These are phyloP conservation scores for Lutraria lutraria DNA, from an alignment of 2,888 invertebrate species.

Conservation along the genomic window DNA sequence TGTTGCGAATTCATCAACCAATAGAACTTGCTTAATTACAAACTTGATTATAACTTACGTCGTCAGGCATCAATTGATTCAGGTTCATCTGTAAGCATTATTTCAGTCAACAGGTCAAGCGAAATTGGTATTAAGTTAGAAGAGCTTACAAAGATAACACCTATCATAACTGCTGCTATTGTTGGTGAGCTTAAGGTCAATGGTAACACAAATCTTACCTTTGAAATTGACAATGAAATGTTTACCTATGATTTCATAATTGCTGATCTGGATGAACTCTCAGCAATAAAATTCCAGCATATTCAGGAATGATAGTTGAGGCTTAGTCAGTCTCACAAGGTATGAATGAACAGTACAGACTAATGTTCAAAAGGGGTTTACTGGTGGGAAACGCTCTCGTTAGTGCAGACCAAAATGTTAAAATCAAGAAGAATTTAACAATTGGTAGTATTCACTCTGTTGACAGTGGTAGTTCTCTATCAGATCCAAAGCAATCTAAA, in stretches of 20 bases:
- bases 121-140: slow-evolving; percentile 9
- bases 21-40: slow-evolving; percentile 1
- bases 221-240: slow-evolving; percentile 40
- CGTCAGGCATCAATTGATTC: slow-evolving; percentile 29
- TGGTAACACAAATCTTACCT: slow-evolving; percentile 12
- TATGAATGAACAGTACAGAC: slow-evolving; percentile 28
- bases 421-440: slow-evolving; percentile 33
- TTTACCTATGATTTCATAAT: no score
- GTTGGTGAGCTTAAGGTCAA: slow-evolving; percentile 18
- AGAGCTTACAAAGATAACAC: not conserved
- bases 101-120: not conserved
- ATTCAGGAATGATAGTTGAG: slow-evolving; percentile 17
- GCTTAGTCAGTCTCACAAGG: not conserved
- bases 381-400: slow-evolving; percentile 38
- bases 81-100: slow-evolving; percentile 24
- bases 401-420: slow-evolving; percentile 30
- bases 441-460: no score
- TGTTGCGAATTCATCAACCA: slow-evolving; percentile 5
- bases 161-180: slow-evolving; percentile 38
- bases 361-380: slow-evolving; percentile 27
- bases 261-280: slow-evolving; percentile 40
- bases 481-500: no score
- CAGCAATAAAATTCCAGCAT: slow-evolving; percentile 46
- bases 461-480: no score
- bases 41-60: not conserved